Conservation (phyloP, 2,888 invertebrate species). For the Agrochola litura region DNA sequence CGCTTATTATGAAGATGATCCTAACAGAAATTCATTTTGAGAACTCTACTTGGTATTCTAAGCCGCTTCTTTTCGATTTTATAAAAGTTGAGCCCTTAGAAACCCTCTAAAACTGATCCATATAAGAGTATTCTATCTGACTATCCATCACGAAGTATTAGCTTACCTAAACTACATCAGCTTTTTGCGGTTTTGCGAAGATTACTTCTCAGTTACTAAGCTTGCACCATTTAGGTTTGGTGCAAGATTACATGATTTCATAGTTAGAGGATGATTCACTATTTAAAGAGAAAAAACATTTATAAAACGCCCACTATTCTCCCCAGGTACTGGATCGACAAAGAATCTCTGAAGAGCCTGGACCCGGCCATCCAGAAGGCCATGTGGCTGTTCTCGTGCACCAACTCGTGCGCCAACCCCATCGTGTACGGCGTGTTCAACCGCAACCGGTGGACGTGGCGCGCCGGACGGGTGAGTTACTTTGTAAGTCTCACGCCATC, state of each 20-base stretch:
- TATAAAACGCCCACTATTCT: not conserved
- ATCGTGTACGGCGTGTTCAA: conserved; percentile 98
- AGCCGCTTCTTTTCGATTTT: not conserved
- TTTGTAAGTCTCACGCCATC: conserved; percentile 48
- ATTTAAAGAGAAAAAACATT: not conserved
- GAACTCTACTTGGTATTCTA: not conserved
- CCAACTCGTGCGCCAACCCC: conserved; percentile 99
- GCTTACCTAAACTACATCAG: not conserved
- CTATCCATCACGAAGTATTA: not conserved
- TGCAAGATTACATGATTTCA: not conserved
- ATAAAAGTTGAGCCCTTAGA: not conserved
- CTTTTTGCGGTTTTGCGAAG: not conserved
- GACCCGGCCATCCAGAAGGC: conserved; percentile 95
- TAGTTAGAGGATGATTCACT: not conserved
- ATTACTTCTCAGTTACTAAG: not conserved
- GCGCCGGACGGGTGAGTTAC: conserved; percentile 80
- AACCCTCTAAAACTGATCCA: too few species aligned
- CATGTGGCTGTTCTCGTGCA: conserved; percentile 98
- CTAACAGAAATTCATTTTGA: not conserved
- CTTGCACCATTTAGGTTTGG: too few species aligned
- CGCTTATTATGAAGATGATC: not conserved
- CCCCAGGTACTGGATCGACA: conserved; percentile 93
- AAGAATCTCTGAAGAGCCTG: conserved; percentile 90
- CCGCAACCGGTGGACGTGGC: conserved; percentile 91
- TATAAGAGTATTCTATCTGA: too few species aligned